Evolutionary conservation across 2,797 vertebrate genomes (phyloP), one percentile per base, ranked within the genome.

Genomic region (Acanthurus leucopareius): DNA sequence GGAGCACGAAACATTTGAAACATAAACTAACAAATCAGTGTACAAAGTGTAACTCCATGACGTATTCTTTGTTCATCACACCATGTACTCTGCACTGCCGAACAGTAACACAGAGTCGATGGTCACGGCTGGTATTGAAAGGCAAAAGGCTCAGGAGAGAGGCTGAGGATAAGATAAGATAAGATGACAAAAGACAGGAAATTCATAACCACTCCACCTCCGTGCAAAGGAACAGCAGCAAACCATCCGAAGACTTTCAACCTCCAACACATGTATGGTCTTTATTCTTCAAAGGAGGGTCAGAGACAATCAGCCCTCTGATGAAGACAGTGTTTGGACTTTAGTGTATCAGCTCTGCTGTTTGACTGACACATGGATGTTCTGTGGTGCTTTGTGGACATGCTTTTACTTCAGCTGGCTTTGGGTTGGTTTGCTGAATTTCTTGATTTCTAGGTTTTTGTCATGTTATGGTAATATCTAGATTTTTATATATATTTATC

Each of bases 291-390:
- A 82, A 65, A 61, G 17, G 52, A 44, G 17, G 47, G 45, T 84
- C 69, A 73, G 48, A 82, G 82, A 76, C 58, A 77, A 77, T 75
- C 69, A 69, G 40, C 63, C 1, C 15, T 54, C 38, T 57, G 51
- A 69, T 70, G 75, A 81, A 58, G 73, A 69, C 56, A 58, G 45
- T 75, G 65, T 78, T 78, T 77, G 61, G 74, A 66, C 72, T 81
- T 57, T 56, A 77, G 61, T 20, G 4, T 57, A 59, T 16, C 35
- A 19, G 64, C 60, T 65, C 69, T 48, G 58, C n/a, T 45, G 58
- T 83, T 71, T 85, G 81, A 84, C 79, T 57, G 54, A 61, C 72
- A 75, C 60, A n/a, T 53, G 72, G 58, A 83, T 72, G 32, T 9
- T 60, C 35, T 66, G 40, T n/a, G 13, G 52, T 44, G 51, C 64